Base-by-base conservation (phyloP, 2,888 invertebrate species). In the Campoplex nolae region DNA sequence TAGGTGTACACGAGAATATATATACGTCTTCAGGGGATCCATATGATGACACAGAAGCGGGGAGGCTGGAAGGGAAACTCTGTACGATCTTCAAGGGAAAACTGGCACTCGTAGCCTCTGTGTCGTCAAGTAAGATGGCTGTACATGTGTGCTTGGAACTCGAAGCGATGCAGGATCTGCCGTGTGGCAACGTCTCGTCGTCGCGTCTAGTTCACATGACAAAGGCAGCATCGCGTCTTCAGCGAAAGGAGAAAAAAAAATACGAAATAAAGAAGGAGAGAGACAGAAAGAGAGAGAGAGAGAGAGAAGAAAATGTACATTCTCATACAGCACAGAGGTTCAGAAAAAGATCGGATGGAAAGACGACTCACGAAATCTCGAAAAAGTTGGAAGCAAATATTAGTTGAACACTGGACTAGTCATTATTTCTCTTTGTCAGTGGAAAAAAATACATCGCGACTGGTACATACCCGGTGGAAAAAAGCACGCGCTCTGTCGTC, bases 351-450 rank as follows among this genome's bases (percentile, higher is more conserved):
- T 32, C 45, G 58, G 48, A 38, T 3, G 23, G 38, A 68, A 23
- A 76, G 28, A 28, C 51, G 48, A 68, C 84, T 68, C 88, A 90
- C 91, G 89, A 90, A 90, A 90, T 91, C 89, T 91, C 88, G 84
- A 87, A 88, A 88, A 92, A 92, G 91, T 92, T 91, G 90, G 90
- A 90, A 89, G 93, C 92, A 94, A 94, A 94, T 94, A 93, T 94
- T 94, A 92, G 94, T 92, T 91, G 90, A 93, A 94, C 93, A 92
- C 93, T 93, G 93, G 93, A 93, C 93, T 90, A 91, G 92, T 93
- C 92, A 92, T 93, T 93, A 93, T 93, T 92, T 91, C 90, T 89
- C 90, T 92, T 91, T 93, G 91, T 91, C 89, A 87, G 83, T 90
- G 89, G 91, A 62, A 62, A 28, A 91, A 93, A 92, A 91, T 90